Conservation (phyloP, 2,113 vertebrate genomes). For the Nyctereutes procyonoides region DNA sequence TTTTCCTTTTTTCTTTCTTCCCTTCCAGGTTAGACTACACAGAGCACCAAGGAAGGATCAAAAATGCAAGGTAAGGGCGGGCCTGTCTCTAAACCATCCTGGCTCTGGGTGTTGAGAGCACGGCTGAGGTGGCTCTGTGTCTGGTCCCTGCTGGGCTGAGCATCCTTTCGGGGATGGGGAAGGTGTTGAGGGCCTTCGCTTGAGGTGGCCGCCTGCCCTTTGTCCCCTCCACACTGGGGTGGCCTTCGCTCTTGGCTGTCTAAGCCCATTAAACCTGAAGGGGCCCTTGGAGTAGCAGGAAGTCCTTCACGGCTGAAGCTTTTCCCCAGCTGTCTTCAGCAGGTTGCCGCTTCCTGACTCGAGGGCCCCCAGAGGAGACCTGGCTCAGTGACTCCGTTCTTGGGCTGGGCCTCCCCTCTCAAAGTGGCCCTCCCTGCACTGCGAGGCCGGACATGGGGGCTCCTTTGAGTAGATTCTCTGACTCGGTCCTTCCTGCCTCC, state of each 20-base stretch:
- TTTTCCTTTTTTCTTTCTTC: slow-evolving; percentile 38
- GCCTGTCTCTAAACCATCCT: neutral
- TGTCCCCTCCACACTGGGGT: neutral
- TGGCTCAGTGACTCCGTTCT: neutral
- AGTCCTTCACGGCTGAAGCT: neutral
- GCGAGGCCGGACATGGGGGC: neutral
- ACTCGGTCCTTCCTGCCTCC: neutral
- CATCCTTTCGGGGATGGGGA: neutral
- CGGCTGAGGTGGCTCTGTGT: neutral
- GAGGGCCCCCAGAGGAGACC: neutral
- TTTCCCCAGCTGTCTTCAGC: neutral
- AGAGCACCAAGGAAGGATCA: slow-evolving; percentile 97
- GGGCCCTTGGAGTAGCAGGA: slow-evolving; percentile 9
- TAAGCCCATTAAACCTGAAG: neutral
- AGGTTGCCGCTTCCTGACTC: neutral
- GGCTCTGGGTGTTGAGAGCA: neutral
- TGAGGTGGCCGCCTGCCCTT: neutral
- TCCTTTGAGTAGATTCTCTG: neutral
- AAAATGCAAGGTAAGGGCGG: slow-evolving; percentile 95
- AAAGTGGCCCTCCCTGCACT: neutral
- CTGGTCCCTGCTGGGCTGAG: neutral
- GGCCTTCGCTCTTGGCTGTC: neutral
- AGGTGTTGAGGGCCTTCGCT: neutral
- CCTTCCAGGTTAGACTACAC: slow-evolving; percentile 89
- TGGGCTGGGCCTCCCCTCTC: neutral